These are phyloP conservation scores for Pipistrellus pygmaeus DNA, from an alignment of 2,797 vertebrate species.

Conservation along the genomic window DNA sequence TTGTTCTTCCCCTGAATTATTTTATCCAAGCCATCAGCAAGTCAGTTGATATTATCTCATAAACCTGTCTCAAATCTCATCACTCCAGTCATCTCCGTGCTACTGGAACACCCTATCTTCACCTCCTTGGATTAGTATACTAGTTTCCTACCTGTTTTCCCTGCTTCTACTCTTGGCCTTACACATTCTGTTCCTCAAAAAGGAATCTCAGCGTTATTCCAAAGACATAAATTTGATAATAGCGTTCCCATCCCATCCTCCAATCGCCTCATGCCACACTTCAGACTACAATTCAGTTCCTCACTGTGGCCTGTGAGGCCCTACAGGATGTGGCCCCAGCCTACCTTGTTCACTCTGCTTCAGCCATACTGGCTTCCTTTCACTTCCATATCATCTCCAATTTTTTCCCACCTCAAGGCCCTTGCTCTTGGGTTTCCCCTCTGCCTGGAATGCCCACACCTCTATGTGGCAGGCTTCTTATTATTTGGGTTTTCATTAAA, in stretches of 20 bases:
- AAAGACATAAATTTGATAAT: background rate
- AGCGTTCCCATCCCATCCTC: background rate
- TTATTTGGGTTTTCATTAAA: background rate
- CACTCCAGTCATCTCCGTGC: background rate
- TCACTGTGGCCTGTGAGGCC: background rate
- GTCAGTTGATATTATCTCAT: background rate
- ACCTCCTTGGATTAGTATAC: background rate
- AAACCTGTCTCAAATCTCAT: background rate
- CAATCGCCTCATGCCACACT: background rate
- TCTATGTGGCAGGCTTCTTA: background rate
- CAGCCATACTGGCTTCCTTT: background rate
- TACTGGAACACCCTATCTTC: background rate
- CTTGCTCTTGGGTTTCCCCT: background rate
- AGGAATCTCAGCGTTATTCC: constrained; percentile 8
- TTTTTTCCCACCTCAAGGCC: background rate
- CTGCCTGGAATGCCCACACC: background rate
- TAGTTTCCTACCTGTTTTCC: background rate
- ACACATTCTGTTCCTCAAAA: background rate
- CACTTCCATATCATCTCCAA: background rate
- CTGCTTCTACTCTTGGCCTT: background rate
- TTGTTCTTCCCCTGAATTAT: background rate
- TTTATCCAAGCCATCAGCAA: background rate
- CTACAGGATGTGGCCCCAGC: background rate
- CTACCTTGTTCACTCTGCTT: background rate
- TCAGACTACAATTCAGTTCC: background rate